A percentile compares a stretch with the other conserved stretches of the same genome.
Conservation (phyloP, 2,797 vertebrate species). For the Antennarius maculatus region DNA sequence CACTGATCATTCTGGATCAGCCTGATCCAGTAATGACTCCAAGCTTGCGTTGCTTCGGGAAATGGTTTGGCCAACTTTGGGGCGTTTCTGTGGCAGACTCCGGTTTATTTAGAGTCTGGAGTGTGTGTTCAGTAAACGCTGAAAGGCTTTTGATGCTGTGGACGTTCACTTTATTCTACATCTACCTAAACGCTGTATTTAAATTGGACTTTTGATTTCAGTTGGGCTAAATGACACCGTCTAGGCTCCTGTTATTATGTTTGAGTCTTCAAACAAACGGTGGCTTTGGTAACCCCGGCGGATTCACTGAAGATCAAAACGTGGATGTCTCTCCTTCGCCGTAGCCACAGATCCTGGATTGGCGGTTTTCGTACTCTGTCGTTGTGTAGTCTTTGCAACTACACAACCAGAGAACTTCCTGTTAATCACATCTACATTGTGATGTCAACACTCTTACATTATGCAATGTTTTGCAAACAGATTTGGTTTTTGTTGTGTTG, state of each 20-base stretch:
- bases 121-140: conserved; percentile 2
- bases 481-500: not conserved
- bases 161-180: conserved; percentile 6
- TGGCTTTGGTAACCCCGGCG: not conserved
- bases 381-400: not conserved
- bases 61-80: too few relatives aligned
- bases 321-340: not conserved
- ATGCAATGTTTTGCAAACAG: not conserved
- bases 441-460: not conserved
- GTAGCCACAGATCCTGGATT: not conserved
- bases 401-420: not conserved
- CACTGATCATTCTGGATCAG: too few relatives aligned
- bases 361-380: not conserved
- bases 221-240: conserved; percentile 15
- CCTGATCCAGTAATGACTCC: too few relatives aligned
- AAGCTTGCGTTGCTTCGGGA: too few relatives aligned
- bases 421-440: not conserved
- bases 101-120: not conserved
- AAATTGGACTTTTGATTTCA: conserved; percentile 19
- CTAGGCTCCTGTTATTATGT: conserved; percentile 1
- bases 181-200: conserved; percentile 25
- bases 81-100: too few relatives aligned
- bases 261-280: conserved; percentile 27
- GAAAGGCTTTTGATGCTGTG: not conserved
- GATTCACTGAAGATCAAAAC: not conserved